Evolutionary conservation across 2,888 invertebrate genomes (phyloP).

Genomic region (Agriotes lineatus): DNA sequence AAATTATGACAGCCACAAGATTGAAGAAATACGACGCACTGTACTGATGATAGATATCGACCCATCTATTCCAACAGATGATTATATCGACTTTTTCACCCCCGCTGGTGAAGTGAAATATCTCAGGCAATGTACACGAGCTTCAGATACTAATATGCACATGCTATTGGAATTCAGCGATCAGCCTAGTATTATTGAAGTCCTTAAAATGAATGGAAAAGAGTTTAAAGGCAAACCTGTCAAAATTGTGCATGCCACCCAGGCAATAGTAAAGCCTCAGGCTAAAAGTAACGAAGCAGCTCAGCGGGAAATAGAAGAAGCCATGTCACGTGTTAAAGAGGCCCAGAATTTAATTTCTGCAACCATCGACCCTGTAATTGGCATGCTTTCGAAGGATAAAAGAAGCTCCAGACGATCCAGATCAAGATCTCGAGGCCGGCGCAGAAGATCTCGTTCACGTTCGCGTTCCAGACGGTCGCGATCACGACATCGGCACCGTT

Average conservation of each 20-base stretch:
- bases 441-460: slow-evolving; percentile 70
- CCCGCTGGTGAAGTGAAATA: slow-evolving; percentile 96
- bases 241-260: slow-evolving; percentile 90
- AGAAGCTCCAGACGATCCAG: slow-evolving; percentile 68
- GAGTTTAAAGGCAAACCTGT: slow-evolving; percentile 78
- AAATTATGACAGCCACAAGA: slow-evolving; percentile 86
- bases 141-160: slow-evolving; percentile 81
- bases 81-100: slow-evolving; percentile 89
- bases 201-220: slow-evolving; percentile 85
- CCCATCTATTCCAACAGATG: slow-evolving; percentile 78
- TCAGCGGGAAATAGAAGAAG: slow-evolving; percentile 95
- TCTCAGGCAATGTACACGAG: slow-evolving; percentile 89
- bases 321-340: slow-evolving; percentile 96
- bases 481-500: slow-evolving; percentile 71
- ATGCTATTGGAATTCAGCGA: slow-evolving; percentile 95
- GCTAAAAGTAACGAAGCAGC: slow-evolving; percentile 96
- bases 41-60: slow-evolving; percentile 86
- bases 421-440: slow-evolving; percentile 63
- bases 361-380: slow-evolving; percentile 92
- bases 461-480: slow-evolving; percentile 75
- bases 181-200: slow-evolving; percentile 88
- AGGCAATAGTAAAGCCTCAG: slow-evolving; percentile 92
- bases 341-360: slow-evolving; percentile 95
- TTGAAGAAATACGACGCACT: slow-evolving; percentile 97
- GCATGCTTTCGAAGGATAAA: slow-evolving; percentile 88